Percentiles rank a stretch among this genome's conserved stretches.
These are phyloP conservation scores for Spatulosminthurus flaviceps DNA, from an alignment of 2,888 invertebrate species.

Conservation along the genomic window DNA sequence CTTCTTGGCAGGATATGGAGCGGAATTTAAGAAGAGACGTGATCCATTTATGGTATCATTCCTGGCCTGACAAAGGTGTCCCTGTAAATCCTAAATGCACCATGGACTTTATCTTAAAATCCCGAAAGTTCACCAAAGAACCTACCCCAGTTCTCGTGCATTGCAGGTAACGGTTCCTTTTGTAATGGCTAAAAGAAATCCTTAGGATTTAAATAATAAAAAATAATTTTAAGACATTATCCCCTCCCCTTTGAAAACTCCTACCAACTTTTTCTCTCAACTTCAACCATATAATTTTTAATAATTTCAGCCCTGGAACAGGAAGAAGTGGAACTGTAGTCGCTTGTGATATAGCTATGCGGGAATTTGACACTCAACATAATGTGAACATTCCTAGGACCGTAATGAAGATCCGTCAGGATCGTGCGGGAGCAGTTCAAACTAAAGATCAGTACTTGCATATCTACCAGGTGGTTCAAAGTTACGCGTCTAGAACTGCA, in stretches of 20 bases:
- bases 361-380: slow-evolving; percentile 83
- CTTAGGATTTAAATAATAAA: no score
- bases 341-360: slow-evolving; percentile 85
- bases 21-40: slow-evolving; percentile 87
- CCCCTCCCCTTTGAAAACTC: no score
- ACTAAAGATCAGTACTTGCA: slow-evolving; percentile 92
- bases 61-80: slow-evolving; percentile 88
- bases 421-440: slow-evolving; percentile 88
- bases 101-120: slow-evolving; percentile 87
- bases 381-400: slow-evolving; percentile 86
- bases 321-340: slow-evolving; percentile 88
- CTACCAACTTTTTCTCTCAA: not conserved
- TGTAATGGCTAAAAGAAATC: no score
- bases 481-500: slow-evolving; percentile 51
- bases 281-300: slow-evolving; percentile 1
- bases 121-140: slow-evolving; percentile 72
- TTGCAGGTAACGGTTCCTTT: slow-evolving; percentile 70
- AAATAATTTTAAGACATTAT: no score
- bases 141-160: slow-evolving; percentile 81
- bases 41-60: slow-evolving; percentile 90
- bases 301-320: slow-evolving; percentile 76
- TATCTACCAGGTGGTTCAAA: slow-evolving; percentile 80
- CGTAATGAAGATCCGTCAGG: slow-evolving; percentile 83
- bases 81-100: slow-evolving; percentile 84
- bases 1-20: slow-evolving; percentile 73